A percentile compares a stretch with the other conserved stretches of the same genome.
Conservation (phyloP, 2,888 invertebrate species). For the Orchesellides sinensis region DNA sequence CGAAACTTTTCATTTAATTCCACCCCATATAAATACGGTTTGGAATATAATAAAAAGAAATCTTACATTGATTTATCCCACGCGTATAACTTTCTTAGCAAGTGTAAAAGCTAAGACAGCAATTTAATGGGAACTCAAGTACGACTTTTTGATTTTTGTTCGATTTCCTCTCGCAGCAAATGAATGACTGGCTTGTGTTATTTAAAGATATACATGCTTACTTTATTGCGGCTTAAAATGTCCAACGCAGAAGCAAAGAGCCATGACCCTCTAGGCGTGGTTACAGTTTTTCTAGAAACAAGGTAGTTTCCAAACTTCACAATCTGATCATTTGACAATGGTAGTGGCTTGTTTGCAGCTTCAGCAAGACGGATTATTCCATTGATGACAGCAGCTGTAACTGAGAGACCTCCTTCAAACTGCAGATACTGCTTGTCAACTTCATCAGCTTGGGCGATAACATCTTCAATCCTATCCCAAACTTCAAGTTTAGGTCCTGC, state of each 20-base stretch:
- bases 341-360: constrained; percentile 82
- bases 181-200: too few species aligned
- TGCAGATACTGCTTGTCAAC: constrained; percentile 91
- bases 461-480: constrained; percentile 89
- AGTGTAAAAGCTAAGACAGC: neutral
- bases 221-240: constrained; percentile 84
- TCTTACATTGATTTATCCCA: neutral
- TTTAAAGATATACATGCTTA: constrained; percentile 77
- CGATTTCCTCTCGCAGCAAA: too few species aligned
- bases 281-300: constrained; percentile 92
- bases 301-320: constrained; percentile 95
- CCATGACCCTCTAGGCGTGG: constrained; percentile 89
- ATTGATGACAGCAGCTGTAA: constrained; percentile 83
- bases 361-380: constrained; percentile 82
- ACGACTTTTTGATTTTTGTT: too few species aligned
- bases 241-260: constrained; percentile 87
- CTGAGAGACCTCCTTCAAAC: constrained; percentile 96
- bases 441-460: constrained; percentile 97
- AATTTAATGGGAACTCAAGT: neutral
- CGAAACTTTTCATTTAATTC: neutral
- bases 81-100: neutral
- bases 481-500: constrained; percentile 69
- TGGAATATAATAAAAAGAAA: neutral
- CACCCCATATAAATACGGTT: neutral
- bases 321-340: constrained; percentile 85